Conservation (phyloP, 53 echinoderm and acorn worm species). For the Echinarachnius parma region DNA sequence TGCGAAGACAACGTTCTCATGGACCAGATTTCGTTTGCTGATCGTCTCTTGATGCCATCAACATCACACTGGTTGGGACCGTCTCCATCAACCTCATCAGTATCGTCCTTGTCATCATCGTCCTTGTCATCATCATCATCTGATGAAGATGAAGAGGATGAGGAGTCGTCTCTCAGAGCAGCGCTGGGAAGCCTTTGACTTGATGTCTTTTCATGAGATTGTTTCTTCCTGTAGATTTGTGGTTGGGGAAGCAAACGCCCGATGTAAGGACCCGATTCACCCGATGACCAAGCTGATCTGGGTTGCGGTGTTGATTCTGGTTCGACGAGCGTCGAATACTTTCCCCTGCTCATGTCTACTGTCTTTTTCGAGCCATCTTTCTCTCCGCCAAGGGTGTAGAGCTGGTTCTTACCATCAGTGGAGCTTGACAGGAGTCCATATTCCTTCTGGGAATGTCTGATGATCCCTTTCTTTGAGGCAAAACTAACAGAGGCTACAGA, state of each 20-base stretch:
- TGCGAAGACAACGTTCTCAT: too few relatives aligned
- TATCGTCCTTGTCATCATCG: slow-evolving; percentile 6
- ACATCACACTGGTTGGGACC: background rate
- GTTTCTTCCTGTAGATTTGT: slow-evolving; percentile 25
- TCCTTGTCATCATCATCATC: slow-evolving; percentile 15
- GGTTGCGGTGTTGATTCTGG: background rate
- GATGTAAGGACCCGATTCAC: background rate
- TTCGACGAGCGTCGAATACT: slow-evolving; percentile 10
- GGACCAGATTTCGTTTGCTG: too few relatives aligned
- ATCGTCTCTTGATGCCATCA: background rate
- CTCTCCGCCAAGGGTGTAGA: slow-evolving; percentile 23
- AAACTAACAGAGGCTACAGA: slow-evolving; percentile 1
- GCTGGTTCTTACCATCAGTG: slow-evolving; percentile 28
- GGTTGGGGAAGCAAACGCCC: slow-evolving; percentile 2
- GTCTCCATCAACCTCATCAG: background rate
- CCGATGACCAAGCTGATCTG: too few relatives aligned
- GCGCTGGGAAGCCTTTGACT: background rate
- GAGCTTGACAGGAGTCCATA: slow-evolving; percentile 16
- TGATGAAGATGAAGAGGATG: slow-evolving; percentile 17
- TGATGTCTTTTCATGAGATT: background rate
- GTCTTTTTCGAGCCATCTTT: background rate
- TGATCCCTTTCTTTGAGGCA: slow-evolving; percentile 17
- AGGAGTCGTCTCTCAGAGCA: background rate
- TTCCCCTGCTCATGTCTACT: slow-evolving; percentile 22
- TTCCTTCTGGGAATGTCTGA: slow-evolving; percentile 19